Conservation (phyloP, 2,797 vertebrate species). For the Falco novaeseelandiae region DNA sequence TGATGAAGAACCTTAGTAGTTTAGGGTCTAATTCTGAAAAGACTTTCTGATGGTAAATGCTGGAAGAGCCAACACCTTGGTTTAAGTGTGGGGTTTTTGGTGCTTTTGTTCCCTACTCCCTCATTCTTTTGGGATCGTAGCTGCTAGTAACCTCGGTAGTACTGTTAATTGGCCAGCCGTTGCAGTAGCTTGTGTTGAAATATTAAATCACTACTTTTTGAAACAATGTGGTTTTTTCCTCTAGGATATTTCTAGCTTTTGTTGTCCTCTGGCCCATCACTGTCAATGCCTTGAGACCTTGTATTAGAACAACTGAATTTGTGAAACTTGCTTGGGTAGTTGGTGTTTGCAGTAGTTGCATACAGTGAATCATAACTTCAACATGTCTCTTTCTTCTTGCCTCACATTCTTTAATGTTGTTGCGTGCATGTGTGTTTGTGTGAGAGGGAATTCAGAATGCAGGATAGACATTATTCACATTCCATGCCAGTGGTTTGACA, state of each 20-base stretch:
- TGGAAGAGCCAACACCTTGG: neutral
- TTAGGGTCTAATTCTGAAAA: neutral
- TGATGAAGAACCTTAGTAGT: neutral
- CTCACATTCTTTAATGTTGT: neutral
- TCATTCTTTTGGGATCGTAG: neutral
- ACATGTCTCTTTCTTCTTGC: neutral
- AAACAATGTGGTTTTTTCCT: neutral
- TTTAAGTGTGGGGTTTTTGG: neutral
- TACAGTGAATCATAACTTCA: neutral
- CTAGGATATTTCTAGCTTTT: neutral
- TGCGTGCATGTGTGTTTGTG: neutral
- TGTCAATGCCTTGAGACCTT: neutral
- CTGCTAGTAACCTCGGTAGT: neutral
- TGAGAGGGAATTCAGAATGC: neutral
- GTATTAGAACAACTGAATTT: neutral
- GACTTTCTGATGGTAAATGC: neutral
- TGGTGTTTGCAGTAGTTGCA: neutral
- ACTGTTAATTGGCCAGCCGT: neutral
- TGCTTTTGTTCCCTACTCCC: neutral
- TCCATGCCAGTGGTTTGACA: conserved; percentile 66
- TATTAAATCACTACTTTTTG: neutral
- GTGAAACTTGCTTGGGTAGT: neutral
- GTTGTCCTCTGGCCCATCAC: neutral
- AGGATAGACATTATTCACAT: conserved; percentile 27
- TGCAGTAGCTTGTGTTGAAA: neutral